Base-by-base conservation (phyloP, 1,140 invertebrate genomes). In the Temnothorax nylanderi region DNA sequence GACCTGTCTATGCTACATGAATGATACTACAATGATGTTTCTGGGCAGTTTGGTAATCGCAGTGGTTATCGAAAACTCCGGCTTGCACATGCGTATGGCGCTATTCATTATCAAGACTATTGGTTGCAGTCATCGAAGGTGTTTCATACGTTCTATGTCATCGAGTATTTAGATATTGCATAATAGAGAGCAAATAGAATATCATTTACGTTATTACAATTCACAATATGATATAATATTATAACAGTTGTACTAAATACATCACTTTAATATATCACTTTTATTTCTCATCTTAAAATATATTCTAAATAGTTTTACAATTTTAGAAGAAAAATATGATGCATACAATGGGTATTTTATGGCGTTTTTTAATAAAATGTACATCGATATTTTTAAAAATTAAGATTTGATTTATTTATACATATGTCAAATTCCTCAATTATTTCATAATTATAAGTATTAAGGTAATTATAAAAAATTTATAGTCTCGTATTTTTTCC, bases 21-120 rank as follows among this genome's bases (percentile, higher is more conserved):
- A 96, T 93, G 96, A 97, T 76, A 96, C 96, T 2, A 97, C 96
- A 71, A 96, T 97, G 95, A 96, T 97, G 94, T 97, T 96, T 85
- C 89, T 96, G 58, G 95, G 95, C 8, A 95, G 95, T 87, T 87
- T 97, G 41, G 95, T 97, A 3, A 95, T 97, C 41, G 97, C 97
- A 3, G 94, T 97, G 7, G 96, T 96, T 0, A 96, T 97, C 21
- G 97, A 97, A 90, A 95, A 96, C 67, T 96, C 96, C 41, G 95
- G 96, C 49, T 92, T 97, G 3, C 97, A 97, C 88, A 96, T 96
- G 93, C 92, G 97, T 87, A 95, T 97, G 3, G 97, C 97, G 6
- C 90, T 97, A 26, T 90, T 95, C 8, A 96, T 97, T 32, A 95
- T 97, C 78, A 95, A 96, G 56, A 88, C 96, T 7, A 95, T 97